Base-by-base conservation (phyloP, 2,888 invertebrate species). In the Thysanoteuthis rhombus region DNA sequence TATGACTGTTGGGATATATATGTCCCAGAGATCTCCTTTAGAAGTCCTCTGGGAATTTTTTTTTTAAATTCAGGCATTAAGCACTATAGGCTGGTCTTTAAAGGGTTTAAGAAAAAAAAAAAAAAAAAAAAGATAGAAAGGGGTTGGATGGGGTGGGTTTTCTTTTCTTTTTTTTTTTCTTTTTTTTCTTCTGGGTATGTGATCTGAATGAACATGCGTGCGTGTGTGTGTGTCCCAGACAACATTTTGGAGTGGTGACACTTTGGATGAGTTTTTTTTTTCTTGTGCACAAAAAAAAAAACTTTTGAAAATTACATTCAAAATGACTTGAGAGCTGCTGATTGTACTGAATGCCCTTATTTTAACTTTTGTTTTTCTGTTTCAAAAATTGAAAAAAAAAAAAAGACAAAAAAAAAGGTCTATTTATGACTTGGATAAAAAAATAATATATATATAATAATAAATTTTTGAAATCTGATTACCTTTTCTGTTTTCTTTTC, bases 291-390 rank as follows among this genome's bases (percentile, higher is more conserved):
- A 52, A 52, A 45, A 45, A n/a, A n/a, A n/a, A n/a, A n/a, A n/a
- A n/a, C n/a, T n/a, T n/a, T n/a, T n/a, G n/a, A n/a, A n/a, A n/a
- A 10, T 58, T 58, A 28, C 32, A 58, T 58, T 58, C 32, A 6
- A 58, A 75, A 75, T n/a, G 75, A 75, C 75, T 75, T 75, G n/a
- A 75, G 75, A 75, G 75, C 75, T 75, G 75, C 75, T 75, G 75
- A 75, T 75, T 75, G n/a, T n/a, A 75, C 32, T 75, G 75, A 75
- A 75, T 52, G 25, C 25, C 52, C 52, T 52, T 52, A 75, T 75
- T 75, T 75, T n/a, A n/a, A n/a, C n/a, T n/a, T 75, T 58, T 75
- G 75, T 75, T 75, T 75, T 75, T 75, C 75, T 75, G 75, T 75
- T 75, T 75, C 1, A 75, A 75, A 75, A n/a, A 75, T 10, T n/a